phyloP scores from a whole-genome alignment of 2,888 invertebrate species.

The Quadroppia sp. region DNA sequence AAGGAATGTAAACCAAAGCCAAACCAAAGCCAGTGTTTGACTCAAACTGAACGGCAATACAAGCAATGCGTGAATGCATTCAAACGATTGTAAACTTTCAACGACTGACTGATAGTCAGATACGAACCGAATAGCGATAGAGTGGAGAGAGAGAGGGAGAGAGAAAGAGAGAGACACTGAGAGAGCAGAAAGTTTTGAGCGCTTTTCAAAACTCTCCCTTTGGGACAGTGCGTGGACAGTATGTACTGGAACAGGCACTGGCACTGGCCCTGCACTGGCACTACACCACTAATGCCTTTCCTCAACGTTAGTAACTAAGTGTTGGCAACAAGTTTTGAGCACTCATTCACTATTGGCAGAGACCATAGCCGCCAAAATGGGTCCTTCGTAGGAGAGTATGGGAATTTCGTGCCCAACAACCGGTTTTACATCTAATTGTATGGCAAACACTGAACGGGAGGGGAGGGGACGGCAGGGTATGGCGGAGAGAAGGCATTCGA shows the following conservation, averaged over 20 bases:
- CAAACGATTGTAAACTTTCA: background rate
- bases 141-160: background rate
- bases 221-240: background rate
- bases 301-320: slow-evolving; percentile 1
- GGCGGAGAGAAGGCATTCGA: background rate
- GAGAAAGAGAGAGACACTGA: background rate
- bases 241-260: background rate
- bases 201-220: background rate
- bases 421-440: background rate
- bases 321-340: slow-evolving; percentile 26
- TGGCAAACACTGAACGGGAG: background rate
- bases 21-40: background rate
- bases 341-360: background rate
- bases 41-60: background rate
- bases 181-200: background rate
- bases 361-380: background rate
- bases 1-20: background rate
- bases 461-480: too few relatives aligned
- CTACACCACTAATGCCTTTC: background rate
- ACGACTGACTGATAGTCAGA: background rate
- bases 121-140: background rate
- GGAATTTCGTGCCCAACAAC: background rate
- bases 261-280: background rate
- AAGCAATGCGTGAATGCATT: background rate
- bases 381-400: background rate